Conservation (phyloP, 2,888 invertebrate genomes). For the Lasioglossum marginatum region DNA sequence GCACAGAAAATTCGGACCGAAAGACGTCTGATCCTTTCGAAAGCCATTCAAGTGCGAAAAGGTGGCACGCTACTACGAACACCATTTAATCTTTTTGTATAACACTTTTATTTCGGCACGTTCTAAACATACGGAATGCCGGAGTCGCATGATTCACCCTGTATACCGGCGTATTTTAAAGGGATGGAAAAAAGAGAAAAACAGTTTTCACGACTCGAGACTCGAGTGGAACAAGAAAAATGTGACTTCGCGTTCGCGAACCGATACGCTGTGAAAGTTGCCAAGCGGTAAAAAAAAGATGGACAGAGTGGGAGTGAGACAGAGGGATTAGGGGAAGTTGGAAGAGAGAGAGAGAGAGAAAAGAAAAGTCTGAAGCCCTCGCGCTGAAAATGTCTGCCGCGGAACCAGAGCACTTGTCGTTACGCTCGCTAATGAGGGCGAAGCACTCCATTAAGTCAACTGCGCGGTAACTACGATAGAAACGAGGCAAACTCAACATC, state of each 20-base stretch:
- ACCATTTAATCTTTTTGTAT: constrained; percentile 2
- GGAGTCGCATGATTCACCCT: neutral
- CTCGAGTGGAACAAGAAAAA: constrained; percentile 21
- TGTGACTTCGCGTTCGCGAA: constrained; percentile 17
- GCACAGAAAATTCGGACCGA: neutral
- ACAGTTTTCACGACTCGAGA: constrained; percentile 21
- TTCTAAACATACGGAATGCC: neutral
- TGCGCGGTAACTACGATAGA: constrained; percentile 63
- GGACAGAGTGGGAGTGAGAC: neutral
- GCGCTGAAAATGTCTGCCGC: constrained; percentile 65
- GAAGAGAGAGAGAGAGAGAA: constrained; percentile 15
- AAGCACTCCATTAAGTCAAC: constrained; percentile 76
- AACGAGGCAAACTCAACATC: constrained; percentile 49
- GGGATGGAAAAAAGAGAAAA: neutral
- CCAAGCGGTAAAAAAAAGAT: constrained; percentile 9
- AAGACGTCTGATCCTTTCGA: neutral
- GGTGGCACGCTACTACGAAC: neutral
- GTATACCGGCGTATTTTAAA: constrained; percentile 2
- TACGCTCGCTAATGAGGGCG: constrained; percentile 74
- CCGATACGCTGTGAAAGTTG: constrained; percentile 55
- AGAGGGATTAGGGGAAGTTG: neutral
- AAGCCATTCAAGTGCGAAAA: neutral
- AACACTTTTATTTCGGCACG: neutral
- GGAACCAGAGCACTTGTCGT: constrained; percentile 69
- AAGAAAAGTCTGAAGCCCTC: constrained; percentile 43